These are phyloP conservation scores for Brachionus rubens DNA, from an alignment of 1,140 invertebrate genomes.

Conservation along the genomic window DNA sequence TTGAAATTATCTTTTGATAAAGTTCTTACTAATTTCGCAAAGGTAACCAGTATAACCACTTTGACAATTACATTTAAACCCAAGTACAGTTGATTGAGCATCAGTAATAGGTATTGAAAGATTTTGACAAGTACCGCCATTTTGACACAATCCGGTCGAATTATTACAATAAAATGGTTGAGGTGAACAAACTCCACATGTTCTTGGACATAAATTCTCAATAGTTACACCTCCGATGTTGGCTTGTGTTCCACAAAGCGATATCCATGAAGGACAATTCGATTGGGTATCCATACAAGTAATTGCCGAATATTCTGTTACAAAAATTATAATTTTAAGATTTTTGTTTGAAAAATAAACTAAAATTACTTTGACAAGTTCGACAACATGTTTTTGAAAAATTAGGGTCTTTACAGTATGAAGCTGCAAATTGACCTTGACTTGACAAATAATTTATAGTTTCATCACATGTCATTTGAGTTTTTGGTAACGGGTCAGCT, in stretches of 20 bases:
- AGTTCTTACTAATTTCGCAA: slow-evolving; percentile 61
- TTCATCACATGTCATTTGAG: slow-evolving; percentile 31
- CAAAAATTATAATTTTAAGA: background rate
- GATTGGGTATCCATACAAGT: background rate
- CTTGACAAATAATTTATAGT: slow-evolving; percentile 26
- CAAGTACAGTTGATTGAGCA: background rate
- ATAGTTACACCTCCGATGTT: background rate
- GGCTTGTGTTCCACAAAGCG: slow-evolving; percentile 23
- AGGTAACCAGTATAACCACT: slow-evolving; percentile 51
- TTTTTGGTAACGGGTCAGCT: slow-evolving; percentile 19
- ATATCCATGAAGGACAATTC: slow-evolving; percentile 29
- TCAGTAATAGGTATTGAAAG: background rate
- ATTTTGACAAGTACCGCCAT: slow-evolving; percentile 52
- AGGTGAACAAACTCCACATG: slow-evolving; percentile 2
- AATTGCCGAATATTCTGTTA: slow-evolving; percentile 25
- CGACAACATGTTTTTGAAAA: slow-evolving; percentile 30
- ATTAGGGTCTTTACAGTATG: slow-evolving; percentile 36
- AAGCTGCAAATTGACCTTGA: background rate
- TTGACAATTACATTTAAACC: slow-evolving; percentile 62
- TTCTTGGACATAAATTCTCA: slow-evolving; percentile 24
- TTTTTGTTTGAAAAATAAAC: background rate
- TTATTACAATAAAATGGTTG: slow-evolving; percentile 3
- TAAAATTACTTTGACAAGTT: slow-evolving; percentile 27
- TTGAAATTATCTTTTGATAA: background rate
- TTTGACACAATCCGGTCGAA: slow-evolving; percentile 49